Base-by-base conservation (phyloP, 2,113 vertebrate species). In the Brachirus orientalis region DNA sequence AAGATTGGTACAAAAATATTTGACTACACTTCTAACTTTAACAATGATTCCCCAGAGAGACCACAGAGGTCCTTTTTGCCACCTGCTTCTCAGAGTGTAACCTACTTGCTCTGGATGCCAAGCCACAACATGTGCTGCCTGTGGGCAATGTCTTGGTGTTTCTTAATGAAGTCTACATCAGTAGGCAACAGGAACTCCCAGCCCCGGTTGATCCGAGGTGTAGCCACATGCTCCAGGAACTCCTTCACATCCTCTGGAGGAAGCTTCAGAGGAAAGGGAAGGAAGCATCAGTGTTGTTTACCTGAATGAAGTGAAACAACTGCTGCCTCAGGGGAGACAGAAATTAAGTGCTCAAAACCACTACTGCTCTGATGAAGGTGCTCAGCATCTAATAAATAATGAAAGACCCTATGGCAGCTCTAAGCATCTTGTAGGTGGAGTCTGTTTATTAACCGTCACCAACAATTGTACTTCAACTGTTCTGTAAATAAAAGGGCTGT, bases 191-290 rank as follows among this genome's bases (percentile, higher is more conserved):
- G 73, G 85, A 99, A 99, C 90, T 99, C 97, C 98, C 98, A 99
- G 47, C 97, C 98, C 56, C 93, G 94, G 90, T 98, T 98, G 83
- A 98, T 81, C 48, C 96, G 93, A 50, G 97, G 94, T 41, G 92
- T 86, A 0, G 98, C 93, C 92, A 99, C 96, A 51, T 99, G 98
- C 80, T 99, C 97, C 79, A 99, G 86, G 68, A 99, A 98, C 82
- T 99, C 98, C 84, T 97, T 98, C 81, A 99, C 97, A 0, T 99
- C 98, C 87, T 99, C 98, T 0, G 96, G 94, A 20, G 96, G 96
- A 75, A 99, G 96, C 98, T 99, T 71, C 6, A 11, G 37, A 43
- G 43, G 60, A 0, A 2, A 50, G 1, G 55, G 70, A 70, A 54
- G 56, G 13, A 35, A 3, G 1, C 2, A 48, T 76, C 63, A 63